Base-by-base conservation (phyloP, 37 sponge, comb jelly and placozoan species). In the Petrosia ficiformis region DNA sequence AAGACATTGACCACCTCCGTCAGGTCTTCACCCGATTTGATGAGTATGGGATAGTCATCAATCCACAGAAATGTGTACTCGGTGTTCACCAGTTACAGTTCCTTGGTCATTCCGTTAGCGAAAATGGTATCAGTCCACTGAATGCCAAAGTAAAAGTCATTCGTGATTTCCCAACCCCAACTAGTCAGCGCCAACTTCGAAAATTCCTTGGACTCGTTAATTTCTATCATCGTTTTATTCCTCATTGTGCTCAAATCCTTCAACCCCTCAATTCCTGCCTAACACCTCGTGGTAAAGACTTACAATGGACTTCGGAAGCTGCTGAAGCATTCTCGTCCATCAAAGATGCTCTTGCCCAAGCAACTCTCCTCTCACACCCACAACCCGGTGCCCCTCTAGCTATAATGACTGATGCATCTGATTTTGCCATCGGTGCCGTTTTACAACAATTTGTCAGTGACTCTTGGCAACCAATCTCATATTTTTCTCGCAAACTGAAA, bases 1-100 rank as follows among this genome's bases (percentile, higher is more conserved):
- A 87, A 61, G 77, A 87, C 67, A 44, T 36, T 25, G 8, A 74
- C 5, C 73, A 87, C 37, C 68, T 87, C 16, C 81, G 77, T 2
- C 31, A 57, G 2, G 81, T 86, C 0, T 70, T 86, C 29, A 48
- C 66, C 29, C 69, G 87, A 8, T 68, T 82, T 3, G 24, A 42
- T 26, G 41, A 57, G 22, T 44, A 89, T 66, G 65, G 65, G n/a
- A 29, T 64, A 8, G 10, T 8, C 21, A 16, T 72, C 4, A 72
- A 72, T n/a, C 73, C 73, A 24, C 10, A 28, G 28, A 40, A 72
- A 41, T 72, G 73, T 43, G 54, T 41, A 24, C 19, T 37, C 14
- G 73, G 73, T 26, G 73, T 26, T 8, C 8, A 25, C 5, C 28
- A 31, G 57, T 39, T 77, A 42, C 31, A 72, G 25, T 72, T 72